Percentiles rank a stretch among this genome's conserved stretches.
These are phyloP conservation scores for Tachina lurida DNA, from an alignment of 2,888 invertebrate species.

Conservation along the genomic window DNA sequence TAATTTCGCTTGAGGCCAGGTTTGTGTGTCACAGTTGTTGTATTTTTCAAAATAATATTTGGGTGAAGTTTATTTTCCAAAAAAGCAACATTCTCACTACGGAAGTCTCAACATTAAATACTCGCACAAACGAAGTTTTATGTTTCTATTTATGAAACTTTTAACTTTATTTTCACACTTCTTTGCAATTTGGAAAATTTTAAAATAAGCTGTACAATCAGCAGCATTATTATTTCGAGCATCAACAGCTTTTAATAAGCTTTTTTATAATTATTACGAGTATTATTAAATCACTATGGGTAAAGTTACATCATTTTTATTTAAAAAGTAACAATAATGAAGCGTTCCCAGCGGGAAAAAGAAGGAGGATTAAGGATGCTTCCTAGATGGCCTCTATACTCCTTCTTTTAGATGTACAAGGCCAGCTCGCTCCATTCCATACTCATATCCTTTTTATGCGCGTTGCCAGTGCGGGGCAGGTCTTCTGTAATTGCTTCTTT, in stretches of 20 bases:
- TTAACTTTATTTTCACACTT: conserved; percentile 73
- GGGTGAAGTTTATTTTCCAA: conserved; percentile 30
- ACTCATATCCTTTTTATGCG: too few species aligned
- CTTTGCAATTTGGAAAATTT: conserved; percentile 62
- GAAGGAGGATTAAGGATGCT: too few species aligned
- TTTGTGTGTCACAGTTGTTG: conserved; percentile 16
- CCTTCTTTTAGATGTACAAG: too few species aligned
- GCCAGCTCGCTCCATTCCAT: too few species aligned
- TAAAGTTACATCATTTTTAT: not conserved
- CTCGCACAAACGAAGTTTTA: conserved; percentile 16
- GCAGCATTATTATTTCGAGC: not conserved
- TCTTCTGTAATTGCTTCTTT: too few species aligned
- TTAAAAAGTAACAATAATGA: too few species aligned
- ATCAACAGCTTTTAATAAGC: not conserved
- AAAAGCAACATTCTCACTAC: conserved; percentile 54
- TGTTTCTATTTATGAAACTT: conserved; percentile 48
- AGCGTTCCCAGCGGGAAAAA: too few species aligned
- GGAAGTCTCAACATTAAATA: conserved; percentile 48
- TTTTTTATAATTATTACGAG: not conserved
- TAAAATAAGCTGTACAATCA: not conserved
- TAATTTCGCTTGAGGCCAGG: conserved; percentile 47
- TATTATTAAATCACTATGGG: not conserved
- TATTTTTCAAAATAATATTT: conserved; percentile 28
- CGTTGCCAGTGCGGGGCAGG: too few species aligned
- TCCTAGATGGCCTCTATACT: too few species aligned